Evolutionary conservation across 2,797 vertebrate species (phyloP).

Genomic region (Hirundo rustica): DNA sequence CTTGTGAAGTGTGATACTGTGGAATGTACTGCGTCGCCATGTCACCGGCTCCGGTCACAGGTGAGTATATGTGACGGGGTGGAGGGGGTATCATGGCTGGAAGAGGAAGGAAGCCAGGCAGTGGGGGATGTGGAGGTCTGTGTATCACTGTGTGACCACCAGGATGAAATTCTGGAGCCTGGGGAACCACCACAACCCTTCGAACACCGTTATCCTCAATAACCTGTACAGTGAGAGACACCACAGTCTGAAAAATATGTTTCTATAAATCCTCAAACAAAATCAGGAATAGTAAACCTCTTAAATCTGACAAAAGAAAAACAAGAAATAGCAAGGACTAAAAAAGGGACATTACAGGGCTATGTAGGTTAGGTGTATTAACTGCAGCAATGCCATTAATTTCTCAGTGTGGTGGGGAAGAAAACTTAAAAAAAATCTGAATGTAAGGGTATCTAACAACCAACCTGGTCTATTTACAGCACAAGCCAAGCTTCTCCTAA

Average conservation of each 20-base stretch:
- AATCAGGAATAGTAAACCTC: not conserved
- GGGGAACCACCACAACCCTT: conserved; percentile 97
- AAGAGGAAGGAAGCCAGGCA: conserved; percentile 94
- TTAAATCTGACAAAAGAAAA: not conserved
- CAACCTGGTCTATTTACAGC: not conserved
- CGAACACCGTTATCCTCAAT: conserved; percentile 98
- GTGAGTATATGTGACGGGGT: conserved; percentile 89
- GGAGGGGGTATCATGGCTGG: conserved; percentile 92
- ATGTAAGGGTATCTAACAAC: not conserved
- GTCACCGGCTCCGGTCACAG: conserved; percentile 88
- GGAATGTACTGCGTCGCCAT: conserved; percentile 92
- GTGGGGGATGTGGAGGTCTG: conserved; percentile 88
- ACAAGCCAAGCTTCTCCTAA: not conserved
- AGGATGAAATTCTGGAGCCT: conserved; percentile 93
- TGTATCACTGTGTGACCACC: conserved; percentile 91
- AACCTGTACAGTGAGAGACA: conserved; percentile 78
- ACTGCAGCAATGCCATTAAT: not conserved
- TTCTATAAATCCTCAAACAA: not conserved
- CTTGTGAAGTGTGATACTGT: conserved; percentile 92
- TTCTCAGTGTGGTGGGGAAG: not conserved
- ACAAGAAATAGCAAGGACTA: not conserved
- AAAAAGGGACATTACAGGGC: not conserved
- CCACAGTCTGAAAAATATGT: not conserved
- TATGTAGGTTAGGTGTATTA: not conserved
- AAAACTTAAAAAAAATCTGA: not conserved